These are phyloP conservation scores for Scarus forsteni DNA, from an alignment of 2,797 vertebrate genomes.

Conservation along the genomic window DNA sequence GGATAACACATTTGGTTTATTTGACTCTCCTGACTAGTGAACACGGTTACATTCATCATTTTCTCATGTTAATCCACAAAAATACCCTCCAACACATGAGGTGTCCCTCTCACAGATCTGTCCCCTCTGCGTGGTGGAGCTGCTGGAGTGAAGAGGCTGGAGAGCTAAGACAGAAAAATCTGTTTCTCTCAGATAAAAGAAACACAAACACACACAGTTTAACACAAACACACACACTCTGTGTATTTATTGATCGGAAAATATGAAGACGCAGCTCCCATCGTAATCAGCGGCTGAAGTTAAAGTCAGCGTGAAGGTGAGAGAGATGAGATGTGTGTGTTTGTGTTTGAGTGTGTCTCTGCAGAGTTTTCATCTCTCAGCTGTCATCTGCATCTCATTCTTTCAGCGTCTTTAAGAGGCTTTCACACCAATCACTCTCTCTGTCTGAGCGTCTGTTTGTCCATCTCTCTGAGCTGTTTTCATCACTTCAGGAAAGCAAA, in stretches of 20 bases:
- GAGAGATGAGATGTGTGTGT: constrained; percentile 30
- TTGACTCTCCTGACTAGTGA: no score
- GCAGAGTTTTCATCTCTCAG: constrained; percentile 42
- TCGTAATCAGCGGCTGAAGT: constrained; percentile 56
- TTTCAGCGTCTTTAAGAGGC: constrained; percentile 59
- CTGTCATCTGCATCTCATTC: constrained; percentile 64
- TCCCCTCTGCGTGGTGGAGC: constrained; percentile 17
- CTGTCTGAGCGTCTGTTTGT: constrained; percentile 19
- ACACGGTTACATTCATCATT: neutral
- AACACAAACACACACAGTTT: neutral
- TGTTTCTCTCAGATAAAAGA: neutral
- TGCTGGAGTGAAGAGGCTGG: constrained; percentile 18
- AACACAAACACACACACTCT: no score
- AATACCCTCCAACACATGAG: constrained; percentile 4
- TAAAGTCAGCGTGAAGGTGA: constrained; percentile 69
- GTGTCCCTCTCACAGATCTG: constrained; percentile 12
- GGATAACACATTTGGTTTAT: no score
- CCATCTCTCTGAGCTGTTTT: constrained; percentile 22
- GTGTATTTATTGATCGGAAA: constrained; percentile 48
- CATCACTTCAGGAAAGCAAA: constrained; percentile 33
- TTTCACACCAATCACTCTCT: constrained; percentile 58
- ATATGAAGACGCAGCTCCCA: constrained; percentile 54
- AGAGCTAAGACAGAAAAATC: constrained; percentile 3
- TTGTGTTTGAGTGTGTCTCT: constrained; percentile 28
- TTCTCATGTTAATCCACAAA: constrained; percentile 6